phyloP scores from a whole-genome alignment of 2,797 vertebrate genomes.

The Hemibagrus guttatus region DNA sequence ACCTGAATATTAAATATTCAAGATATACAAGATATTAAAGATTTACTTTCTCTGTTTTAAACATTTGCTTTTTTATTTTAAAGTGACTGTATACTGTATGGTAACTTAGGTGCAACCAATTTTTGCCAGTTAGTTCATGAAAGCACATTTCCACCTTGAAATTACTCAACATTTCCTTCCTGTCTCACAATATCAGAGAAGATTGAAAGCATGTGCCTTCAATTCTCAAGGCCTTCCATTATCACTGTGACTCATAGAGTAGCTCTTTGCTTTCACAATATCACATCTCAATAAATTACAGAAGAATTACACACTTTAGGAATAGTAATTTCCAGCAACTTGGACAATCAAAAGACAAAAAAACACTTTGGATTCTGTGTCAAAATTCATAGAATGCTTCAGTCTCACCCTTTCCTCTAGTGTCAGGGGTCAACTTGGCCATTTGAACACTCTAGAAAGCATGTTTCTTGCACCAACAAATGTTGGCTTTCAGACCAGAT shows the following conservation, averaged over 20 bases:
- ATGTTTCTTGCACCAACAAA: neutral
- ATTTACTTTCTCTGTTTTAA: neutral
- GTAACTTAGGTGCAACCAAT: neutral
- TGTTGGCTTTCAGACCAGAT: neutral
- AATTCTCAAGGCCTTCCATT: constrained; percentile 43
- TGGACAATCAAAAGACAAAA: neutral
- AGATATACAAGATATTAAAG: neutral
- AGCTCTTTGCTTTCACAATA: constrained; percentile 13
- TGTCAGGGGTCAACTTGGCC: neutral
- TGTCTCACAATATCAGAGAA: neutral
- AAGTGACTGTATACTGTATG: neutral
- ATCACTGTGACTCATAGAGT: constrained; percentile 38
- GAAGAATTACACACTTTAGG: neutral
- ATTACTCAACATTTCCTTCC: neutral
- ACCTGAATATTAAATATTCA: neutral
- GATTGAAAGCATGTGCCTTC: constrained; percentile 10
- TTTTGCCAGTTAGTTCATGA: neutral
- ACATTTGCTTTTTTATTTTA: neutral
- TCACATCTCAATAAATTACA: neutral
- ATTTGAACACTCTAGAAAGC: neutral
- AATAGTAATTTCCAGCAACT: neutral
- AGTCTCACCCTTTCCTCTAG: neutral
- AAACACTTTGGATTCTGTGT: neutral
- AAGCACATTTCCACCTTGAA: neutral
- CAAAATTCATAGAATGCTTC: neutral